phyloP scores from a whole-genome alignment of 1,140 invertebrate species.

The Argopecten irradians region DNA sequence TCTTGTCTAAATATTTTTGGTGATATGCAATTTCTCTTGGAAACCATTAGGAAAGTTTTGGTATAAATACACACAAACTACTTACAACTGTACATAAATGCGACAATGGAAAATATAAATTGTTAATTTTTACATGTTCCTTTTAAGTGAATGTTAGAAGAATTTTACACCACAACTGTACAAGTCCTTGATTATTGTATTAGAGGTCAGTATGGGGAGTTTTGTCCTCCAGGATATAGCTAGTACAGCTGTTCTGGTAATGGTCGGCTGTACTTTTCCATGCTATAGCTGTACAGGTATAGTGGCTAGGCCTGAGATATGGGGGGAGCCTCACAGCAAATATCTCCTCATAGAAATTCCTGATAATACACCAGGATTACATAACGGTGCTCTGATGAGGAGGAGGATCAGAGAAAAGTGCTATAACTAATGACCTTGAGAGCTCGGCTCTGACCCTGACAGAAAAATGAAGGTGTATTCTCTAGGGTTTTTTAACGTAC shows the following conservation, averaged over 20 bases:
- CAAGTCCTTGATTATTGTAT: not conserved
- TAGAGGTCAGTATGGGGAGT: not conserved
- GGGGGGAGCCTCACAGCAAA: not conserved
- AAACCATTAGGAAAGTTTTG: too few species aligned
- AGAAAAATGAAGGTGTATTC: not conserved
- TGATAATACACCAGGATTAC: not conserved
- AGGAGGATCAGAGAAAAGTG: not conserved
- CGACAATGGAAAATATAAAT: too few species aligned
- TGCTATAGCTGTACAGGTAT: not conserved
- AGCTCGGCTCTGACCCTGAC: not conserved
- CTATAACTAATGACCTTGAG: not conserved
- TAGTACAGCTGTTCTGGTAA: not conserved
- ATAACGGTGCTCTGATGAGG: not conserved
- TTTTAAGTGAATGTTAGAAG: too few species aligned
- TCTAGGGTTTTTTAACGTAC: not conserved
- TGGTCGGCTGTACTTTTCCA: not conserved
- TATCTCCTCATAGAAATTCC: slow-evolving; percentile 12
- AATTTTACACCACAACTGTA: too few species aligned
- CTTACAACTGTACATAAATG: too few species aligned
- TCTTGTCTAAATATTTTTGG: too few species aligned
- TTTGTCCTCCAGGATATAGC: not conserved
- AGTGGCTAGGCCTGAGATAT: not conserved
- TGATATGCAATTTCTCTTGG: too few species aligned
- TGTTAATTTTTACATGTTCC: too few species aligned
- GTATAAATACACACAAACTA: too few species aligned